phyloP scores from a whole-genome alignment of 2,888 invertebrate species.

The Oeneis ivallda region DNA sequence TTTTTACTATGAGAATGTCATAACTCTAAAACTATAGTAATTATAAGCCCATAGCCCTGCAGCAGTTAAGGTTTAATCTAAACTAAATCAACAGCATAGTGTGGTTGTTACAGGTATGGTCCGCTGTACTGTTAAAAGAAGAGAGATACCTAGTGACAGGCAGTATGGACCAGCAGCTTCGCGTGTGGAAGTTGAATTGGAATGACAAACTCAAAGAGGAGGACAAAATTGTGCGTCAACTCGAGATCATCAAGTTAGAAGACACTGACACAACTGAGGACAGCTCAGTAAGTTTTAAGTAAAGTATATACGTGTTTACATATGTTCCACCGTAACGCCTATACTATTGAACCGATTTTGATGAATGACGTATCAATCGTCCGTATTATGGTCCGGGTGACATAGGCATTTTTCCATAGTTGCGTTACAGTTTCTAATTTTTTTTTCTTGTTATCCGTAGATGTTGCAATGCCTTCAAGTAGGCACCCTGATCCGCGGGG shows the following conservation, averaged over 20 bases:
- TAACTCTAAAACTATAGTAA: too few species aligned
- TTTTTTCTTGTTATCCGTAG: too few species aligned
- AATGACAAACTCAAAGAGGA: constrained; percentile 75
- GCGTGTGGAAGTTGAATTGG: constrained; percentile 90
- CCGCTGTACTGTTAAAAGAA: constrained; percentile 88
- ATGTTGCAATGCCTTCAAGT: constrained; percentile 87
- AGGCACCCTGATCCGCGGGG: constrained; percentile 90
- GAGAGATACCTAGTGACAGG: constrained; percentile 94
- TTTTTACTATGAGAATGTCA: too few species aligned
- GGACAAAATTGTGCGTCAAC: constrained; percentile 71
- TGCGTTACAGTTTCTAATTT: too few species aligned
- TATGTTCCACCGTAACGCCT: too few species aligned
- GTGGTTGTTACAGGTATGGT: constrained; percentile 87
- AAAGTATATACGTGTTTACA: too few species aligned
- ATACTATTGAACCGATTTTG: too few species aligned
- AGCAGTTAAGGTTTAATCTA: too few species aligned
- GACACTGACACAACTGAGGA: constrained; percentile 80
- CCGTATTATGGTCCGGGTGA: too few species aligned
- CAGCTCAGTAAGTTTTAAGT: constrained; percentile 76
- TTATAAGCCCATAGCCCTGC: too few species aligned
- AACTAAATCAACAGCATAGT: neutral
- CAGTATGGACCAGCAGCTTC: constrained; percentile 90
- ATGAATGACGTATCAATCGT: too few species aligned
- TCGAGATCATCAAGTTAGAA: constrained; percentile 78
- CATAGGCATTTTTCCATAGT: too few species aligned